Percentiles rank a stretch among this genome's conserved stretches.
Evolutionary conservation across 23 tunicate genomes (phyloP).

Genomic region (Aplidium turbinatum): DNA sequence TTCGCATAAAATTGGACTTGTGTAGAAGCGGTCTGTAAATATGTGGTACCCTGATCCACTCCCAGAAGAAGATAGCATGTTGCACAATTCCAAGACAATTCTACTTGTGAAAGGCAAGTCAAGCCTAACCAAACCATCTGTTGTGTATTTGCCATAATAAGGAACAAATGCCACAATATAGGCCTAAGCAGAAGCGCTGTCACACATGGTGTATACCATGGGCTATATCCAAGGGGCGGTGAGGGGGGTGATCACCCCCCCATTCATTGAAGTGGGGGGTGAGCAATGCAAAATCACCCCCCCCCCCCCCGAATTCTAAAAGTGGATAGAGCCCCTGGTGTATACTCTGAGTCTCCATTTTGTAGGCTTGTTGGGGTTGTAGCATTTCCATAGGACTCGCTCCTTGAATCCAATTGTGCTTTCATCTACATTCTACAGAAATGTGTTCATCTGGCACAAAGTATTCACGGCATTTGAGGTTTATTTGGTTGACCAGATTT

Average conservation of each 20-base stretch:
- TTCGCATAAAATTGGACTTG: conserved; percentile 28
- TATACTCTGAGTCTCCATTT: conserved; percentile 29
- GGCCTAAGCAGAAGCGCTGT: conserved; percentile 32
- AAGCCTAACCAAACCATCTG: conserved; percentile 24
- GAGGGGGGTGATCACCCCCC: too few relatives aligned
- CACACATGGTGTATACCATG: too few relatives aligned
- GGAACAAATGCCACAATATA: conserved; percentile 26
- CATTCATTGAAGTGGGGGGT: too few relatives aligned
- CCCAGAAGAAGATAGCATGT: conserved; percentile 13
- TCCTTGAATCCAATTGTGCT: conserved; percentile 40
- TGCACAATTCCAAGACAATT: conserved; percentile 17
- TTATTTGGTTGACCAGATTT: conserved; percentile 33
- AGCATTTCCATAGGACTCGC: conserved; percentile 28
- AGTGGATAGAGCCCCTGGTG: too few relatives aligned
- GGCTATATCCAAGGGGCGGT: too few relatives aligned
- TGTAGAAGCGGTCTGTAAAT: conserved; percentile 29
- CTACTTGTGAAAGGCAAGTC: conserved; percentile 27
- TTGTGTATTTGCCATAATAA: conserved; percentile 13
- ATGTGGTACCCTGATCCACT: conserved; percentile 17
- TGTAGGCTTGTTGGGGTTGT: conserved; percentile 34
- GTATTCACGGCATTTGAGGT: conserved; percentile 19
- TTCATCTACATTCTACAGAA: too few relatives aligned
- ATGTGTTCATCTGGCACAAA: conserved; percentile 40
- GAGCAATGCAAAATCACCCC: too few relatives aligned
- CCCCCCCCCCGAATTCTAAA: too few relatives aligned